Evolutionary conservation across 2,113 vertebrate genomes (phyloP).

Genomic region (Osmerus mordax): DNA sequence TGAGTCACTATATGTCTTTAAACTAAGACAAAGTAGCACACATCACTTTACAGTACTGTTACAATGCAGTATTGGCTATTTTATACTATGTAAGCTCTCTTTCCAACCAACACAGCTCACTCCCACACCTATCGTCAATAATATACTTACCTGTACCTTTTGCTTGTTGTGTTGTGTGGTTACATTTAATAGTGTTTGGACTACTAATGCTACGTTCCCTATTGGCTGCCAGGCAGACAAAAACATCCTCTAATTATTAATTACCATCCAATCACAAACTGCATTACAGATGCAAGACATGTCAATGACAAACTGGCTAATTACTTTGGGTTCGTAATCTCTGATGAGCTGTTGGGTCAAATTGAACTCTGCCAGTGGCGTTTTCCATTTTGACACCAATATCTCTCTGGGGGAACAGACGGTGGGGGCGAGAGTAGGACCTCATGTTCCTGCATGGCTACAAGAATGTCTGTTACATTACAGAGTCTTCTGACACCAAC

Average conservation of each 20-base stretch:
- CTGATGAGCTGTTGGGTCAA: not conserved
- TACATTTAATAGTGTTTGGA: too few species aligned
- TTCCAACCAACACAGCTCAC: conserved; percentile 18
- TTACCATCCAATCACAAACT: not conserved
- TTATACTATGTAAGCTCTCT: not conserved
- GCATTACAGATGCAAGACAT: not conserved
- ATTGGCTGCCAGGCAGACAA: not conserved
- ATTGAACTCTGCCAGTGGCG: not conserved
- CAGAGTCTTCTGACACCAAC: too few species aligned
- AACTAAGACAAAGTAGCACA: too few species aligned
- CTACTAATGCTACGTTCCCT: too few species aligned
- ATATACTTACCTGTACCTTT: conserved; percentile 8
- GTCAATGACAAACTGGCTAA: not conserved
- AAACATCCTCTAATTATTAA: too few species aligned
- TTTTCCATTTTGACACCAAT: not conserved
- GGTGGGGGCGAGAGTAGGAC: not conserved
- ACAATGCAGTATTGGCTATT: too few species aligned
- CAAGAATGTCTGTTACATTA: too few species aligned
- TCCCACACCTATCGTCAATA: not conserved
- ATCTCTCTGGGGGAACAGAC: not conserved
- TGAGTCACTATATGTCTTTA: not conserved
- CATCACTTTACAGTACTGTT: too few species aligned
- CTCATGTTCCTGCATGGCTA: too few species aligned
- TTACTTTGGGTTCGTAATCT: not conserved
- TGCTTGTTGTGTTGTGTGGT: too few species aligned